Conservation (phyloP, 2,888 invertebrate species). For the Tetragonisca angustula region DNA sequence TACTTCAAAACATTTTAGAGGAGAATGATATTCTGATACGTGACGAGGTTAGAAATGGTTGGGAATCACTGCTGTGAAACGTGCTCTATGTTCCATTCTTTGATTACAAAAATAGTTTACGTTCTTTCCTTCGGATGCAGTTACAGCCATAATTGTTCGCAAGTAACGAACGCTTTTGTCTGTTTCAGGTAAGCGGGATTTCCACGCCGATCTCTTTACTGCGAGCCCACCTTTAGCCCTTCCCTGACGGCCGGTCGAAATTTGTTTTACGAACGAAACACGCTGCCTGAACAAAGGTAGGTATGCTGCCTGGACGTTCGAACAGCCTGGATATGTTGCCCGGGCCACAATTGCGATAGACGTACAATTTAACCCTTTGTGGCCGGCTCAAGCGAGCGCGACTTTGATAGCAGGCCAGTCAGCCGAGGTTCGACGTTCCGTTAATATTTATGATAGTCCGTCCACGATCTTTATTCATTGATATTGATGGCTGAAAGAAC, state of each 20-base stretch:
- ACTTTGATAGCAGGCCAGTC: slow-evolving; percentile 7
- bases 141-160: neutral
- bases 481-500: slow-evolving; percentile 38
- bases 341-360: slow-evolving; percentile 17
- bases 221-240: slow-evolving; percentile 37
- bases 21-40: no score
- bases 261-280: slow-evolving; percentile 23
- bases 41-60: no score
- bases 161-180: slow-evolving; percentile 15
- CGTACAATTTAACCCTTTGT: slow-evolving; percentile 45
- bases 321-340: neutral
- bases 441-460: slow-evolving; percentile 51
- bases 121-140: neutral
- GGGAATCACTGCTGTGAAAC: no score
- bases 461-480: slow-evolving; percentile 48
- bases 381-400: neutral
- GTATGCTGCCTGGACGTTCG: slow-evolving; percentile 10
- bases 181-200: slow-evolving; percentile 57
- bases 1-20: no score
- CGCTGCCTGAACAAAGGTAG: slow-evolving; percentile 46
- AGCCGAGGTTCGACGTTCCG: slow-evolving; percentile 32
- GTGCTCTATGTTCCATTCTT: neutral
- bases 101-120: neutral
- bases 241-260: slow-evolving; percentile 5
- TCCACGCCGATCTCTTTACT: slow-evolving; percentile 2